Conservation (phyloP, 2,888 invertebrate species). For the Lasioglossum calceatum region DNA sequence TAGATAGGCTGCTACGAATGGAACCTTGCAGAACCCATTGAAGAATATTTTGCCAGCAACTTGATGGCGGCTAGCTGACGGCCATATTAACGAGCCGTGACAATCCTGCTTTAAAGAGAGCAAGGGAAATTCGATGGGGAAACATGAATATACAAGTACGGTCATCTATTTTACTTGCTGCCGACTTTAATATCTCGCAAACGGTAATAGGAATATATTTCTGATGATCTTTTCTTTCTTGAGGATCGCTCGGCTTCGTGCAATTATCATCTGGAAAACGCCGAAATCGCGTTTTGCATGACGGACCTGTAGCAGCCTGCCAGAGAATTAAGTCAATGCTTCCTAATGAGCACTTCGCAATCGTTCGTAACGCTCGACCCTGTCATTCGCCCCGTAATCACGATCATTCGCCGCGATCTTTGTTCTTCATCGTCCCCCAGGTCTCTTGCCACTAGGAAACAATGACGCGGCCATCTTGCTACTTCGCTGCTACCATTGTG, state of each 20-base stretch:
- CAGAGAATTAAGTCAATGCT: slow-evolving; percentile 31
- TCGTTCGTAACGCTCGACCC: slow-evolving; percentile 22
- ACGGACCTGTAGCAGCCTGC: neutral
- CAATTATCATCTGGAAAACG: neutral
- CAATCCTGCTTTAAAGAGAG: neutral
- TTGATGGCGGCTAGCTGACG: neutral
- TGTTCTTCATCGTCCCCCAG: slow-evolving; percentile 8
- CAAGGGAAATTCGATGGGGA: neutral
- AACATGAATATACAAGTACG: neutral
- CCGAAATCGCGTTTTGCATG: slow-evolving; percentile 14
- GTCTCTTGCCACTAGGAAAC: slow-evolving; percentile 27
- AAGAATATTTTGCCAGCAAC: neutral
- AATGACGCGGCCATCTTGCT: slow-evolving; percentile 25
- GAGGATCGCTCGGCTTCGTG: neutral
- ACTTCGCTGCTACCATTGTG: neutral
- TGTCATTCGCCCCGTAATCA: slow-evolving; percentile 42
- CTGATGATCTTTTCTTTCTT: neutral
- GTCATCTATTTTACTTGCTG: neutral
- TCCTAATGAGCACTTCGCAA: slow-evolving; percentile 44
- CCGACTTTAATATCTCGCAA: neutral
- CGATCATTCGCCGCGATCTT: slow-evolving; percentile 37
- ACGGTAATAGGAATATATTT: neutral
- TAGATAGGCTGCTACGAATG: neutral
- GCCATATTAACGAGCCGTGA: slow-evolving; percentile 7
- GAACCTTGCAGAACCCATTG: neutral